Conservation (phyloP, 1,140 invertebrate genomes). For the Leguminivora glycinivorella region DNA sequence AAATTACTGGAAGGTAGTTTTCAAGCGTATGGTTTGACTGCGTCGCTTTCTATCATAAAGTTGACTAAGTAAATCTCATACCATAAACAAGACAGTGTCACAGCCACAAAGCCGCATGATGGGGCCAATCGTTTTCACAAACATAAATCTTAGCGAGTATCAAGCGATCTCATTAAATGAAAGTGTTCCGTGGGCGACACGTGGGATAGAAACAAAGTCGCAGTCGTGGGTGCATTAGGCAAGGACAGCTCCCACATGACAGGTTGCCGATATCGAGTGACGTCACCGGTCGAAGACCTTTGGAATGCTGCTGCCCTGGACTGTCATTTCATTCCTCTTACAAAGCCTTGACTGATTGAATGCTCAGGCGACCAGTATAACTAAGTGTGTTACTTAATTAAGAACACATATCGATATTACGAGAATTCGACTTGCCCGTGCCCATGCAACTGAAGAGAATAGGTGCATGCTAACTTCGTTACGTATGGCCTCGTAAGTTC, state of each 20-base stretch:
- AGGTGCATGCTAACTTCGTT: background rate
- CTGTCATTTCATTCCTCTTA: slow-evolving; percentile 21
- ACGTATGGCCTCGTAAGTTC: slow-evolving; percentile 23
- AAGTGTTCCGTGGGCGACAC: slow-evolving; percentile 63
- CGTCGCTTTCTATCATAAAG: background rate
- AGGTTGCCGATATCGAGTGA: slow-evolving; percentile 43
- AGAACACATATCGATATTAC: background rate
- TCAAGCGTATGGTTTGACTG: background rate
- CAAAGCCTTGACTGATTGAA: no score
- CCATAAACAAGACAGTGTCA: background rate
- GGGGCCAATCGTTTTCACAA: slow-evolving; percentile 32
- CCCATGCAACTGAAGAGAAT: background rate
- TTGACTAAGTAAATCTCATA: background rate
- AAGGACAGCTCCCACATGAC: slow-evolving; percentile 47
- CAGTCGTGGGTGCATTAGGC: slow-evolving; percentile 51
- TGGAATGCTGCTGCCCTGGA: slow-evolving; percentile 32
- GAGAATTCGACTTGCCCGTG: background rate
- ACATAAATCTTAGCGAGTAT: slow-evolving; percentile 45
- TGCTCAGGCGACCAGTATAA: no score
- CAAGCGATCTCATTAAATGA: slow-evolving; percentile 60
- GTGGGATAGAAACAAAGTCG: slow-evolving; percentile 47
- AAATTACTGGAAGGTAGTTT: background rate
- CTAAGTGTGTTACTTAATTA: slow-evolving; percentile 4
- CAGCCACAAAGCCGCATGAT: slow-evolving; percentile 13
- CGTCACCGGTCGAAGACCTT: slow-evolving; percentile 46